A percentile compares a stretch with the other conserved stretches of the same genome.
Evolutionary conservation across 2,113 vertebrate genomes (phyloP).

Genomic region (Osmerus mordax): DNA sequence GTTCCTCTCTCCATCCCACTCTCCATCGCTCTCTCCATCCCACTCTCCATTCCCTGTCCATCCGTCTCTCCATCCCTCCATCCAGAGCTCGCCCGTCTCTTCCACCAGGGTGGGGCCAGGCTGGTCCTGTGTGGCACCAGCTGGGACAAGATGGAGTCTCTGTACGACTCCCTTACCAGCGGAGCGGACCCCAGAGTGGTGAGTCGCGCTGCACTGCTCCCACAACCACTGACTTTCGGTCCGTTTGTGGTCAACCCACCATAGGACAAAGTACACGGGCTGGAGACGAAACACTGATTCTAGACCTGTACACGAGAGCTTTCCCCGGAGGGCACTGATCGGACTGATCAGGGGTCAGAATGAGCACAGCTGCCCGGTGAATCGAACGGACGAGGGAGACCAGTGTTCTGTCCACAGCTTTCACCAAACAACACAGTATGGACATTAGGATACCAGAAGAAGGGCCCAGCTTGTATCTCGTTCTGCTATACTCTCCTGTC

Average conservation of each 20-base stretch:
- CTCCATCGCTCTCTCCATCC: neutral
- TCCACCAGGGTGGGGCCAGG: slow-evolving; percentile 87
- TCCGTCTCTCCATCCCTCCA: slow-evolving; percentile 20
- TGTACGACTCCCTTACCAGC: slow-evolving; percentile 78
- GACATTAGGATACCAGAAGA: no score
- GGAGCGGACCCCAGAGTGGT: slow-evolving; percentile 84
- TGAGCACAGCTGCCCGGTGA: no score
- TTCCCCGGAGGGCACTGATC: no score
- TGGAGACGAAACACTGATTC: no score
- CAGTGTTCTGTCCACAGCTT: no score
- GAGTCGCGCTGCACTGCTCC: slow-evolving; percentile 30
- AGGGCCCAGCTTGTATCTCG: slow-evolving; percentile 27
- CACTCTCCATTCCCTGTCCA: neutral
- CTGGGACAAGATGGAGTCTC: slow-evolving; percentile 88
- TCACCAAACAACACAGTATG: no score
- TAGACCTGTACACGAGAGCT: no score
- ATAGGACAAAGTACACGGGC: no score
- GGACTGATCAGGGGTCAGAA: no score
- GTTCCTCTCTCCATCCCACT: slow-evolving; percentile 8
- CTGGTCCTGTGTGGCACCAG: slow-evolving; percentile 87
- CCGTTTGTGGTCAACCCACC: no score
- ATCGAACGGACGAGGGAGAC: no score
- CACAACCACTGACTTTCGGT: neutral
- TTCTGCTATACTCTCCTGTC: slow-evolving; percentile 2
- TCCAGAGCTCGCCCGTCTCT: slow-evolving; percentile 85